Conservation (phyloP, 2,888 invertebrate genomes). For the Cabera pusaria region DNA sequence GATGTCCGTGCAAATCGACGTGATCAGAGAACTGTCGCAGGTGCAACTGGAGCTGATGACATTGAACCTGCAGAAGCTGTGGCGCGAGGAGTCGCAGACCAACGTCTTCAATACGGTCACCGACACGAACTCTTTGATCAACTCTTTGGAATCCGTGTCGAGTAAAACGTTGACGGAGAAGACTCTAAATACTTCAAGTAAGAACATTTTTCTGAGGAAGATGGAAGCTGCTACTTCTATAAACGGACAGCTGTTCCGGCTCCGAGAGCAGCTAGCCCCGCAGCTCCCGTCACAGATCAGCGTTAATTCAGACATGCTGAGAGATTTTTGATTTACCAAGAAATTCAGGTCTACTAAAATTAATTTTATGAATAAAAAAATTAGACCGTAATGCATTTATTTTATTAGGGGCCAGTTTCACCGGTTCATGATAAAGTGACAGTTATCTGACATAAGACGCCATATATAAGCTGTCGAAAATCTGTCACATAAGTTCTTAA, state of each 20-base stretch:
- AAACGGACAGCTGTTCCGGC: conserved; percentile 63
- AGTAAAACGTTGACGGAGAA: conserved; percentile 70
- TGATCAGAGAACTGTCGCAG: conserved; percentile 83
- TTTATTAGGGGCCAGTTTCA: too few relatives aligned
- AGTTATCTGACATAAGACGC: too few relatives aligned
- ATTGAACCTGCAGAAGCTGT: conserved; percentile 83
- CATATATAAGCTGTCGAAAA: too few relatives aligned
- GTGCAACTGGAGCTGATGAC: conserved; percentile 86
- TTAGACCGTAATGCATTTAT: too few relatives aligned
- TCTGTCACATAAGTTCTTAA: too few relatives aligned
- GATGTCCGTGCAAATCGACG: conserved; percentile 82
- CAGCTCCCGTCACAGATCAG: conserved; percentile 61
- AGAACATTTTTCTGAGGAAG: conserved; percentile 68
- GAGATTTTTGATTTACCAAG: too few relatives aligned
- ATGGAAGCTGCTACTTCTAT: conserved; percentile 74
- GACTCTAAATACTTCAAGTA: conserved; percentile 60
- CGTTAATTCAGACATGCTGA: conserved; percentile 41
- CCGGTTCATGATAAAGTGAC: too few relatives aligned
- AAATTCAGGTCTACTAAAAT: too few relatives aligned
- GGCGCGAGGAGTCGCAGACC: conserved; percentile 73
- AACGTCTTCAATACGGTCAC: conserved; percentile 62
- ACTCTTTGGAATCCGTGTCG: conserved; percentile 64
- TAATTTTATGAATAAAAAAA: too few relatives aligned
- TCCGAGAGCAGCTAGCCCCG: conserved; percentile 61
- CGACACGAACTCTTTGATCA: conserved; percentile 68